Evolutionary conservation across 2,888 invertebrate species (phyloP).

Genomic region (Lamellibrachia satsuma): DNA sequence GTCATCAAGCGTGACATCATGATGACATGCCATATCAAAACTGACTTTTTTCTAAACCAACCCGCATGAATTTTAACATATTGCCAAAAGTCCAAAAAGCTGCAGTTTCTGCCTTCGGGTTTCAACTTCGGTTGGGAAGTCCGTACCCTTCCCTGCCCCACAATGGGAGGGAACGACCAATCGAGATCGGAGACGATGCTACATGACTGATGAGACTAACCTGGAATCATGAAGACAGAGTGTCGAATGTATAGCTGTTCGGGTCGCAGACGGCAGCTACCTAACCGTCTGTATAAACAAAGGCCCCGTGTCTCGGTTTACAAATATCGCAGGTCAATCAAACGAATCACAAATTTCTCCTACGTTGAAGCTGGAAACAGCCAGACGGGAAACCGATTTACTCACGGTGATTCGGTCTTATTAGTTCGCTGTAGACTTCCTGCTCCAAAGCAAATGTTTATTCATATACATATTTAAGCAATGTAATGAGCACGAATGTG

Average conservation of each 20-base stretch:
- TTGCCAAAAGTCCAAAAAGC: background rate
- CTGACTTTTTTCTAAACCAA: background rate
- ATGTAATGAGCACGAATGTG: background rate
- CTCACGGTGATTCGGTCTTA: constrained; percentile 32
- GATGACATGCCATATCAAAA: background rate
- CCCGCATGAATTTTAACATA: background rate
- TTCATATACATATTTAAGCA: background rate
- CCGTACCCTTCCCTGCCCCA: constrained; percentile 3
- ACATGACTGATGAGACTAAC: background rate
- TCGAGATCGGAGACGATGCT: background rate
- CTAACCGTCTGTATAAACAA: constrained; percentile 19
- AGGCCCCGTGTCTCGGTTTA: constrained; percentile 24
- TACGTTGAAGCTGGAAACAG: constrained; percentile 59
- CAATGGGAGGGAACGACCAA: constrained; percentile 17
- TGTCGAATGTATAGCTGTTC: background rate
- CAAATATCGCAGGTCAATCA: constrained; percentile 20
- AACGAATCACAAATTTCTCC: constrained; percentile 37
- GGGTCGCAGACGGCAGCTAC: constrained; percentile 21
- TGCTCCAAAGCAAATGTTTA: background rate
- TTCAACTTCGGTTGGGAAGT: constrained; percentile 13
- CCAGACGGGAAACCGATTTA: constrained; percentile 56
- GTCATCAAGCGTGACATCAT: background rate
- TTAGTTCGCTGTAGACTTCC: background rate
- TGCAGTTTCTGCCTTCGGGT: background rate
- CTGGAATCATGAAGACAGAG: background rate